These are phyloP conservation scores for Muschampia plurimacula DNA, from an alignment of 2,888 invertebrate genomes.

Conservation along the genomic window DNA sequence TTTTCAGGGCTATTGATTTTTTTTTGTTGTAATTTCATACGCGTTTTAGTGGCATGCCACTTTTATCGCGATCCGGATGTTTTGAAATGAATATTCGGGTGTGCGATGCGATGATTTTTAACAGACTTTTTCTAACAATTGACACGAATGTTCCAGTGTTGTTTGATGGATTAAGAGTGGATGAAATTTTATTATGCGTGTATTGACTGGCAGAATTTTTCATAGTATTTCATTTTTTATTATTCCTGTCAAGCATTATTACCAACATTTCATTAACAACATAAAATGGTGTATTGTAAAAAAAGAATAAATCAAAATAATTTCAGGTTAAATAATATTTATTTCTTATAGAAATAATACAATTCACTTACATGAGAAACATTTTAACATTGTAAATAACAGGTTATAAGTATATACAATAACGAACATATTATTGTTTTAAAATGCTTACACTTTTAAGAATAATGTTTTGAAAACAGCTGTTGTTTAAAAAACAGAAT, in stretches of 20 bases:
- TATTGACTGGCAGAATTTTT: conserved; percentile 13
- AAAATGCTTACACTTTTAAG: too few species aligned
- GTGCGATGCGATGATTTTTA: conserved; percentile 43
- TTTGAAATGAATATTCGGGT: conserved; percentile 45
- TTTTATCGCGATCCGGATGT: conserved; percentile 44
- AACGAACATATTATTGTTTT: too few species aligned
- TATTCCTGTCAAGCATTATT: not conserved
- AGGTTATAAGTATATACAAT: too few species aligned
- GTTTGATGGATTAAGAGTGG: conserved; percentile 36
- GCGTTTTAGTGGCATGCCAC: conserved; percentile 47
- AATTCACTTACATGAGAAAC: too few species aligned
- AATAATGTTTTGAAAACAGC: too few species aligned
- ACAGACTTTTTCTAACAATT: conserved; percentile 42
- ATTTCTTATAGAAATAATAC: too few species aligned
- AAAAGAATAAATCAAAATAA: too few species aligned
- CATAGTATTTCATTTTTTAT: conserved; percentile 1
- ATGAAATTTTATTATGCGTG: conserved; percentile 24
- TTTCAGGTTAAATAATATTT: too few species aligned
- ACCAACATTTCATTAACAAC: not conserved
- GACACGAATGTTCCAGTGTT: conserved; percentile 25
- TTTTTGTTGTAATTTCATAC: conserved; percentile 62
- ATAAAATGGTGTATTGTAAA: too few species aligned
- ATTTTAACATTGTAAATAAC: too few species aligned
- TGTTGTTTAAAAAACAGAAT: too few species aligned
- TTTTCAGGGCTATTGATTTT: conserved; percentile 71